Base-by-base conservation (phyloP, 2,797 vertebrate species). In the Acrossocheilus fasciatus region DNA sequence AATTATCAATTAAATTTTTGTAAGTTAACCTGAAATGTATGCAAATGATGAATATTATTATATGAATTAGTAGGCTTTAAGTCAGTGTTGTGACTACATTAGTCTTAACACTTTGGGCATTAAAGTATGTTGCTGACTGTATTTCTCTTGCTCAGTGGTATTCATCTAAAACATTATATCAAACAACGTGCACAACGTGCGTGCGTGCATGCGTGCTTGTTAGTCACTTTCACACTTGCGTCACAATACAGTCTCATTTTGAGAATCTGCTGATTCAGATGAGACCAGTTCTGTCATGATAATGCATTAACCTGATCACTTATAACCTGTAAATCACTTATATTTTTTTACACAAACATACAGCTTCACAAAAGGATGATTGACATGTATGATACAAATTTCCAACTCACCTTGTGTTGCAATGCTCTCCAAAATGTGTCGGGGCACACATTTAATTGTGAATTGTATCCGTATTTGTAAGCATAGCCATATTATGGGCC, bases 1-100 rank as follows among this genome's bases (percentile, higher is more conserved):
- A 74, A 26, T 74, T 30, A 74, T 30, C n/a, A 47, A 47, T 47
- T 74, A 47, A 30, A 74, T 47, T 17, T 17, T 47, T 74, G 43
- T 74, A 74, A 47, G 43, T 74, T 74, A 74, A 74, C 72, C 43
- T 47, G 43, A 26, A 30, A 74, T 74, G n/a, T 47, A 30, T 74
- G 72, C 72, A 47, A 45, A 47, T 74, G 23, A 74, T 74, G 12
- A 9, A 47, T 30, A 47, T 17, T 30, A 18, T 47, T 30, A 74
- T 26, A 74, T 47, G 3, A 74, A 47, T 47, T n/a, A 41, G 68
- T 41, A 11, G 9, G 36, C 36, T 70, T 70, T 41, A 78, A 41
- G 34, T 72, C 18, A 47, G 52, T 83, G 30, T 54, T 77, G 26
- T 62, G 14, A 47, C 72, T 52, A 82, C 41, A 43, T 39, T 76